Conservation (phyloP, 2,797 vertebrate species). For the Zenarchopterus dispar region DNA sequence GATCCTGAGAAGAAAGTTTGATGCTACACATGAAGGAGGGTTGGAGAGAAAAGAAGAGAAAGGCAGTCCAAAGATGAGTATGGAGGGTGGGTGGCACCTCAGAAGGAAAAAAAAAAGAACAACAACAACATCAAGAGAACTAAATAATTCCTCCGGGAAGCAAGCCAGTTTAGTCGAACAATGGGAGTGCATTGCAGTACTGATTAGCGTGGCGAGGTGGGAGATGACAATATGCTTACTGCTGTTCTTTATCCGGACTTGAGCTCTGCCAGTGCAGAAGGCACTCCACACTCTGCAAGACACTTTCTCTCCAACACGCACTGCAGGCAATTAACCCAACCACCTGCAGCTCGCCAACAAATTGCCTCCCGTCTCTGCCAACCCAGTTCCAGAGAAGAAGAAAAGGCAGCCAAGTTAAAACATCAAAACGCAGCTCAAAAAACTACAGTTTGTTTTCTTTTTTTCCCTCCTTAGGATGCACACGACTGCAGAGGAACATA, state of each 20-base stretch:
- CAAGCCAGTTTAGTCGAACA: constrained; percentile 71
- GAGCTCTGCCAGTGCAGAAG: constrained; percentile 52
- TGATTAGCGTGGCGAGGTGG: constrained; percentile 74
- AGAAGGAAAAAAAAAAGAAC: constrained; percentile 8
- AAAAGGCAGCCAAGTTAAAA: constrained; percentile 46
- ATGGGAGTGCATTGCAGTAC: constrained; percentile 65
- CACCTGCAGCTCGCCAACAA: constrained; percentile 74
- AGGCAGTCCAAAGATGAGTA: constrained; percentile 44
- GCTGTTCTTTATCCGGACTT: constrained; percentile 70
- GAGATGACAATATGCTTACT: constrained; percentile 75
- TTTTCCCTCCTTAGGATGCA: constrained; percentile 7
- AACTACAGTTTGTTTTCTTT: background rate
- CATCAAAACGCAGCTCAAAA: constrained; percentile 28
- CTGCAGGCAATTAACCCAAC: constrained; percentile 72
- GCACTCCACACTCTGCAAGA: constrained; percentile 63
- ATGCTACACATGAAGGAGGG: constrained; percentile 45
- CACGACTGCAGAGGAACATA: background rate
- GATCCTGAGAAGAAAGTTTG: constrained; percentile 49
- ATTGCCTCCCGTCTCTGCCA: constrained; percentile 59
- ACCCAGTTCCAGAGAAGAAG: constrained; percentile 35
- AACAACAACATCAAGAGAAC: constrained; percentile 7
- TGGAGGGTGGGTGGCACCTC: constrained; percentile 43
- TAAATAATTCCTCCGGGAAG: constrained; percentile 65
- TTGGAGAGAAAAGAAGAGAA: constrained; percentile 47
- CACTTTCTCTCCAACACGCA: constrained; percentile 54